Evolutionary conservation across 2,797 vertebrate genomes (phyloP).

Genomic region (Eurystomus glaucurus): DNA sequence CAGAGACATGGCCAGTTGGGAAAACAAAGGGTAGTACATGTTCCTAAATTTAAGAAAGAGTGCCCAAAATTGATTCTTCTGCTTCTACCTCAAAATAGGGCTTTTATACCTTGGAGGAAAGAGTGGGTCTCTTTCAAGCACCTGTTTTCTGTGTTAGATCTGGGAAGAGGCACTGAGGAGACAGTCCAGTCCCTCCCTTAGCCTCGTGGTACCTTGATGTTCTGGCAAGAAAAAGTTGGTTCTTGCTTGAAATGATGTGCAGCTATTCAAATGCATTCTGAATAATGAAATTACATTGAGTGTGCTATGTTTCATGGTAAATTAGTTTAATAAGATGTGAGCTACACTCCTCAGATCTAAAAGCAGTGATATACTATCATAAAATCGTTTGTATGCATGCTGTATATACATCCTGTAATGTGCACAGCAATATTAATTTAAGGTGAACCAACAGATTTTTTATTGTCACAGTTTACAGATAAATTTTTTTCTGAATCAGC

Average conservation of each 20-base stretch:
- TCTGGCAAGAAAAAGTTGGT: not conserved
- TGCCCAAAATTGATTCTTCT: not conserved
- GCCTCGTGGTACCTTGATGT: not conserved
- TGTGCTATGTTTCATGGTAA: not conserved
- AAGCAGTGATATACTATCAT: not conserved
- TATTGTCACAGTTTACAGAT: not conserved
- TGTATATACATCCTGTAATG: not conserved
- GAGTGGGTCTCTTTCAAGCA: not conserved
- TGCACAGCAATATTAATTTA: not conserved
- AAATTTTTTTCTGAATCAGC: not conserved
- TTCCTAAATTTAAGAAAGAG: not conserved
- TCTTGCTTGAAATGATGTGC: not conserved
- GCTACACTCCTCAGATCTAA: not conserved
- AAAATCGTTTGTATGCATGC: not conserved
- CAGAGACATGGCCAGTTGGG: accelerated
- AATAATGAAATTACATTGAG: not conserved
- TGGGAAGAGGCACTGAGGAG: not conserved
- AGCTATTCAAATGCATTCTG: not conserved
- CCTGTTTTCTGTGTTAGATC: not conserved
- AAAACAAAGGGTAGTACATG: not conserved
- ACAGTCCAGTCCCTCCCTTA: not conserved
- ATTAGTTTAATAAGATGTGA: not conserved
- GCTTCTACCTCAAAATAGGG: not conserved
- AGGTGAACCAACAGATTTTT: not conserved
- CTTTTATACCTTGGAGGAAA: not conserved